Conservation (phyloP, 2,113 vertebrate species). For the Prionailurus bengalensis region DNA sequence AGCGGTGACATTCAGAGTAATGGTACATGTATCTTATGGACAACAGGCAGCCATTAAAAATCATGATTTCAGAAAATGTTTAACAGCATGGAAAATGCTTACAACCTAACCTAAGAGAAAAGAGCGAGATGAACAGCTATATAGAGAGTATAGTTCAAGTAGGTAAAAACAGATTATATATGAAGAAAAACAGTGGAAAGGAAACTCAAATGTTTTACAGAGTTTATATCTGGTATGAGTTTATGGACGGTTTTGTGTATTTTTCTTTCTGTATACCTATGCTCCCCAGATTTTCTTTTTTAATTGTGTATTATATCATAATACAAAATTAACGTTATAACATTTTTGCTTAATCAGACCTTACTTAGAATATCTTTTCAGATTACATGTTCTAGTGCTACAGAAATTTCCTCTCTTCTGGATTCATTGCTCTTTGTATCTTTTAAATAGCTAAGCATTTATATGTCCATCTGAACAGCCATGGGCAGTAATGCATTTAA, state of each 20-base stretch:
- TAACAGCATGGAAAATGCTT: not conserved
- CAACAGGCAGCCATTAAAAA: conserved; percentile 7
- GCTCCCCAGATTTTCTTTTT: conserved; percentile 6
- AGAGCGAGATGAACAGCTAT: not conserved
- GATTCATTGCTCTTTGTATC: not conserved
- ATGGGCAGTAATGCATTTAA: not conserved
- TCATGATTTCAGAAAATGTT: conserved; percentile 2
- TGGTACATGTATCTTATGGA: not conserved
- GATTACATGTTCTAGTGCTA: not conserved
- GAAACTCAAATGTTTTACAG: conserved; percentile 11
- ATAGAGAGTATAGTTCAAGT: not conserved
- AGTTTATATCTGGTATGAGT: conserved; percentile 21
- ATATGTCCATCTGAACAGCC: not conserved
- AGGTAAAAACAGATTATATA: not conserved
- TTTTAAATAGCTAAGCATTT: conserved; percentile 28
- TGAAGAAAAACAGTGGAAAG: conserved; percentile 26
- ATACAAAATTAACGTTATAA: not conserved
- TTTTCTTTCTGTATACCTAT: conserved; percentile 21
- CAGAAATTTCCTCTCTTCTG: not conserved
- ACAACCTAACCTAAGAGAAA: not conserved
- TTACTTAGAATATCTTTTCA: not conserved
- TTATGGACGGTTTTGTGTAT: conserved; percentile 12
- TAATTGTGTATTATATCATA: not conserved
- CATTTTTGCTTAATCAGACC: not conserved
- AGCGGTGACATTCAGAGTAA: conserved; percentile 19